A percentile compares a stretch with the other conserved stretches of the same genome.
Evolutionary conservation across 2,113 vertebrate species (phyloP).

Genomic region (Gasterosteus nipponicus): DNA sequence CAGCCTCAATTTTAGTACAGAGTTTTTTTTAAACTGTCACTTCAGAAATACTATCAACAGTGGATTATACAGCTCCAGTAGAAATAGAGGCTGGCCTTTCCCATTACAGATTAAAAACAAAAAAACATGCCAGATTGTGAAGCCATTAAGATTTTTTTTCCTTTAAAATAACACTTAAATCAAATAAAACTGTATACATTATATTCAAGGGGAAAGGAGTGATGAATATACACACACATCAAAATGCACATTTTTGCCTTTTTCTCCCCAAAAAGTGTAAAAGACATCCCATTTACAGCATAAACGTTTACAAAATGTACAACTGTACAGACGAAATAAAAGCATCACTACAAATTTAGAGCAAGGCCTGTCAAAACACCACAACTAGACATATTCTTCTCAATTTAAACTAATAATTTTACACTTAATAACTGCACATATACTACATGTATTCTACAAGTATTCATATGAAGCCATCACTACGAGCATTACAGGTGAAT

Average conservation of each 20-base stretch:
- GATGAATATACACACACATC: conserved; percentile 99
- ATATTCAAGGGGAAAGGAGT: conserved; percentile 92
- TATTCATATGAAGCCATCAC: conserved; percentile 92
- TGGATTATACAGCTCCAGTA: conserved; percentile 89
- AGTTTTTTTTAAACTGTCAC: conserved; percentile 82
- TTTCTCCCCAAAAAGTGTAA: conserved; percentile 87
- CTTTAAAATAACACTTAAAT: conserved; percentile 91
- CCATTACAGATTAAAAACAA: conserved; percentile 91
- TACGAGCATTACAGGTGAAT: conserved; percentile 90
- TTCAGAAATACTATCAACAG: conserved; percentile 86
- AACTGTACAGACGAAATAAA: conserved; percentile 98
- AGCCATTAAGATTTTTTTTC: conserved; percentile 88
- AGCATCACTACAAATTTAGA: conserved; percentile 93
- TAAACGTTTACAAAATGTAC: conserved; percentile 99
- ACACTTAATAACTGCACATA: conserved; percentile 97
- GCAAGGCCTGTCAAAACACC: conserved; percentile 93
- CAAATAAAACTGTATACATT: conserved; percentile 99
- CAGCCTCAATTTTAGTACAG: conserved; percentile 83
- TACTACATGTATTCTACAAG: conserved; percentile 90
- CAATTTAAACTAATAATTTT: conserved; percentile 92
- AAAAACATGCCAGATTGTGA: conserved; percentile 89
- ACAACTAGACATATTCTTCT: conserved; percentile 81
- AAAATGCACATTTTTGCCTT: conserved; percentile 90
- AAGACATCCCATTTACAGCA: conserved; percentile 99
- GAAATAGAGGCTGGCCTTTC: conserved; percentile 91